Evolutionary conservation across 2,113 vertebrate species (phyloP), one percentile per base, ranked within the genome.

Genomic region (Paratilapia polleni): DNA sequence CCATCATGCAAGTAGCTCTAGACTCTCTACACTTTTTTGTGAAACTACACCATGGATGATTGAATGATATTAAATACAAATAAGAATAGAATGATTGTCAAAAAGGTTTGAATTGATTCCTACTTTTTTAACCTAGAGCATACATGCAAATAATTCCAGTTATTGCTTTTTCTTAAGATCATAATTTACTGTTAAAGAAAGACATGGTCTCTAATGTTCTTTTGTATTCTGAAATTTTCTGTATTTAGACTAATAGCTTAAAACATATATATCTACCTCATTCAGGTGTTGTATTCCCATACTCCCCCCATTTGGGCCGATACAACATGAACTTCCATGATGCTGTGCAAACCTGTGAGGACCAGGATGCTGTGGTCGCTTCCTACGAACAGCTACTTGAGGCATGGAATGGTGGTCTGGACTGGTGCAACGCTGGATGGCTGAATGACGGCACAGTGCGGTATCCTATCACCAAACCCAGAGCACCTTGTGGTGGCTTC

Each of bases 341-440:
- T 28, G 98, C 97, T 0, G 93, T 95, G 82, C 90, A 93, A 88
- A 96, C 97, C 0, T 99, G 98, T 49, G 26, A 77, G 84, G 95
- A 96, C 11, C 98, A 99, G 91, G 97, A 96, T 28, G 94, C 98
- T 0, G 89, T 94, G 57, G 94, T 99, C 0, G 98, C 98, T 22
- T 96, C 96, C 34, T 96, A 96, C 0, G 97, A 98, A 34, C 98
- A 99, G 94, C 94, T 99, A 22, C 96, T 95, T 0, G 90, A 96
- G 0, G 97, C 97, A 80, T 99, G 98, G 98, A 94, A 94, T 68
- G 88, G 57, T 0, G 98, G 98, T 20, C 90, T 99, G 87, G 97
- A 99, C 90, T 99, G 98, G 98, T 99, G 98, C 92, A 99, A 99
- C 0, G 98, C 98, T 0, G 98, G 98, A 88, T 99, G 98, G 98